These are phyloP conservation scores for Aplochiton taeniatus DNA, from an alignment of 2,797 vertebrate species.

Conservation along the genomic window DNA sequence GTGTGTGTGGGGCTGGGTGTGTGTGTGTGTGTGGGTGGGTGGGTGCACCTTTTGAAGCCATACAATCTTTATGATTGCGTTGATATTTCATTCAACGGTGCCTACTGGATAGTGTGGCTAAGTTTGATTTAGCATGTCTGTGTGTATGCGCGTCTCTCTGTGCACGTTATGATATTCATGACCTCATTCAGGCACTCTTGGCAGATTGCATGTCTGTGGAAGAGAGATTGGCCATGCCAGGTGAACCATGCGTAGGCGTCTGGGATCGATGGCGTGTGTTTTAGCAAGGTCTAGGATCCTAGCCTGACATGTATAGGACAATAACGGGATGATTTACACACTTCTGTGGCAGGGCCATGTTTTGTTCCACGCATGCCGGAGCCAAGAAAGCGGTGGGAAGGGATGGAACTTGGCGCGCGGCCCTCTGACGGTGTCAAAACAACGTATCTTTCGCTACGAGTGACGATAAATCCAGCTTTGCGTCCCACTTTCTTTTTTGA, in stretches of 20 bases:
- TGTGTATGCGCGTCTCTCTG: conserved; percentile 16
- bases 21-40: conserved; percentile 16
- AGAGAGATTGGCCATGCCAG: conserved; percentile 43
- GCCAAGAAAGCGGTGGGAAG: conserved; percentile 38
- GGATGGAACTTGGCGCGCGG: conserved; percentile 27
- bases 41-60: conserved; percentile 3
- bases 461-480: conserved; percentile 32
- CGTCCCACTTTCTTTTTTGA: neutral
- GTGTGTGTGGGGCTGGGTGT: conserved; percentile 2
- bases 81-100: too few relatives aligned
- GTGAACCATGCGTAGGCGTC: conserved; percentile 36
- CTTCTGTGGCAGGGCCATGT: conserved; percentile 10
- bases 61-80: neutral
- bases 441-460: conserved; percentile 45
- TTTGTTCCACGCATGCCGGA: conserved; percentile 25
- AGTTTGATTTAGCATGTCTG: neutral
- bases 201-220: conserved; percentile 29
- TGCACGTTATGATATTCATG: conserved; percentile 24
- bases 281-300: conserved; percentile 4
- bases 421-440: conserved; percentile 50
- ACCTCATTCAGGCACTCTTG: conserved; percentile 43
- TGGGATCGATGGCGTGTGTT: conserved; percentile 32
- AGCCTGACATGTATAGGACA: conserved; percentile 28
- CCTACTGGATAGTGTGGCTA: neutral
- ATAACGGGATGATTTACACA: conserved; percentile 44